Percentiles rank a stretch among this genome's conserved stretches.
Evolutionary conservation across 2,888 invertebrate species (phyloP).

Genomic region (Pristionchus arcanus): DNA sequence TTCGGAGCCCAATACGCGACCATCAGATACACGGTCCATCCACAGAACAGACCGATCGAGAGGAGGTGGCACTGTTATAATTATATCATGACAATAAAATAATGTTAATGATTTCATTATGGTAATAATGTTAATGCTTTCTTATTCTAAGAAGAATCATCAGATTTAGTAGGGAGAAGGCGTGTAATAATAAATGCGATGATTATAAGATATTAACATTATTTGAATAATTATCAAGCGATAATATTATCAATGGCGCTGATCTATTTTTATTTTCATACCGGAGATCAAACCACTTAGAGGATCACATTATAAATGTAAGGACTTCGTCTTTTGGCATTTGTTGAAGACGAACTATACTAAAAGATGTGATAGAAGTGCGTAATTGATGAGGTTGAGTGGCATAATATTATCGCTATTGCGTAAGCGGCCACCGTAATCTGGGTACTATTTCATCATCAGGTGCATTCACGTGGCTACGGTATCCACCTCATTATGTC

Average conservation of each 20-base stretch:
- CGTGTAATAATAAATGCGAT: too few relatives aligned
- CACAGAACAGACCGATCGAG: neutral
- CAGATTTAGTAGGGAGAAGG: too few relatives aligned
- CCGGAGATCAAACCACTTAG: neutral
- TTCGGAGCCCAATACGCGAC: neutral
- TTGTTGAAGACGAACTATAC: neutral
- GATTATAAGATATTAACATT: too few relatives aligned
- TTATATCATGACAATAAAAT: neutral
- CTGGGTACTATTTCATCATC: too few relatives aligned
- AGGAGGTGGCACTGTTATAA: neutral
- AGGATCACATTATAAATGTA: neutral
- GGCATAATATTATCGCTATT: too few relatives aligned
- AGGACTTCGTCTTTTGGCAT: neutral
- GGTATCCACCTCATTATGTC: too few relatives aligned
- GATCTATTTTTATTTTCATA: too few relatives aligned
- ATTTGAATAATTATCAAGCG: too few relatives aligned
- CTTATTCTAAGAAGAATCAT: neutral
- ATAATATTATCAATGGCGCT: neutral
- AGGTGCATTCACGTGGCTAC: too few relatives aligned
- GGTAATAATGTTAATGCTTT: neutral
- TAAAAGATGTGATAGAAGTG: too few relatives aligned
- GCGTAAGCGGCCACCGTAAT: too few relatives aligned
- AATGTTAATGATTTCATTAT: neutral
- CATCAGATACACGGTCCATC: neutral
- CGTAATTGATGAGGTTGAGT: too few relatives aligned